Evolutionary conservation across 2,113 vertebrate species (phyloP).

Genomic region (Strigops habroptila): DNA sequence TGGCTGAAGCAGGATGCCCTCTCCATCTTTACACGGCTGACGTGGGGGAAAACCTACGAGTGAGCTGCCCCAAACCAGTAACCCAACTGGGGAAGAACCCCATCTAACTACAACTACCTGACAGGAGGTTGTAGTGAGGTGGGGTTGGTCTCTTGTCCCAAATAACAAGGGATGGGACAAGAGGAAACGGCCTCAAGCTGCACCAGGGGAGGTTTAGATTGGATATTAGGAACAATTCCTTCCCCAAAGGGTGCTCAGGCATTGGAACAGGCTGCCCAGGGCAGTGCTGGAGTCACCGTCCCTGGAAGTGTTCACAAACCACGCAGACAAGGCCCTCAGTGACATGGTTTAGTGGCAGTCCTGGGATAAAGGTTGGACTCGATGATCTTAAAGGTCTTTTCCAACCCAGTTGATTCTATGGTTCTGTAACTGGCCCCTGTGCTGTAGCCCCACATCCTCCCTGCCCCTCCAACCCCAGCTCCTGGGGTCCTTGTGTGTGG

Average conservation of each 20-base stretch:
- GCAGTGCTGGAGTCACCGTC: not conserved
- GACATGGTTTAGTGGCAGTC: not conserved
- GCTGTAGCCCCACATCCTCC: not conserved
- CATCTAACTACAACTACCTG: not conserved
- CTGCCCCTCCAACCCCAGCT: not conserved
- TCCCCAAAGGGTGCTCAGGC: not conserved
- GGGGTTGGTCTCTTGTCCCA: not conserved
- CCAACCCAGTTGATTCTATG: not conserved
- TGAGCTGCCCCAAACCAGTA: not conserved
- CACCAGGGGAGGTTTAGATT: not conserved
- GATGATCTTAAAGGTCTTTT: not conserved
- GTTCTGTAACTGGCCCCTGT: rapidly evolving
- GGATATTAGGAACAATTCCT: no score
- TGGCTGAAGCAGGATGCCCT: not conserved
- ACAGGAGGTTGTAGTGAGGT: not conserved
- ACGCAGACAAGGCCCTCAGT: not conserved
- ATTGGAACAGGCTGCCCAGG: not conserved
- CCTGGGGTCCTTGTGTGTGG: not conserved
- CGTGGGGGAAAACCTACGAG: not conserved
- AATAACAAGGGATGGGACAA: not conserved
- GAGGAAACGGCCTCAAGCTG: not conserved
- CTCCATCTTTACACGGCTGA: not conserved
- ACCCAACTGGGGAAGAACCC: not conserved
- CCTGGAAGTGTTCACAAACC: not conserved
- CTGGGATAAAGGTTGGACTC: not conserved